phyloP scores from a whole-genome alignment of 2,113 vertebrate species.

The Malurus elegans region DNA sequence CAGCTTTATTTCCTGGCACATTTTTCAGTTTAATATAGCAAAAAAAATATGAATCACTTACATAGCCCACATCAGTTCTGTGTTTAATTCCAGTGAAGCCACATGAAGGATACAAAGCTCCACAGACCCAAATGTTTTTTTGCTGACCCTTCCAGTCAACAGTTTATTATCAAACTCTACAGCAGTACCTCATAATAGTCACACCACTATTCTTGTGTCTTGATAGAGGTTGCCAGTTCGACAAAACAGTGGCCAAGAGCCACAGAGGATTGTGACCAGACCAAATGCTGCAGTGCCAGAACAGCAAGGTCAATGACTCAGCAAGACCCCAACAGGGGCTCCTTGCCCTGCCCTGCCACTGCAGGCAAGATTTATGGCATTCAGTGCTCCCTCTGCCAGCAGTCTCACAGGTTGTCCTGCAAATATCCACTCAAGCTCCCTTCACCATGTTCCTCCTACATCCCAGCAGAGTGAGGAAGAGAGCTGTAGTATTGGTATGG shows the following conservation, averaged over 20 bases:
- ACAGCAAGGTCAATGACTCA: background rate
- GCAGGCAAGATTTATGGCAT: background rate
- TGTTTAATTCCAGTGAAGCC: constrained; percentile 5
- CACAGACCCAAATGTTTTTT: background rate
- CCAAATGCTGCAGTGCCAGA: background rate
- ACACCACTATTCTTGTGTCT: background rate
- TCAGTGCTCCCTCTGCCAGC: background rate
- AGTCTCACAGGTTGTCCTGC: background rate
- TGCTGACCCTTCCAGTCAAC: background rate
- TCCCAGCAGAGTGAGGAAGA: background rate
- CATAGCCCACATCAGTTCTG: background rate
- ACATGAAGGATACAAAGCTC: background rate
- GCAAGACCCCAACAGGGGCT: background rate
- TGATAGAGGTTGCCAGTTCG: background rate
- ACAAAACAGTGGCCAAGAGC: background rate
- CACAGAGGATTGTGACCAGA: background rate
- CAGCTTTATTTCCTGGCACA: constrained; percentile 9
- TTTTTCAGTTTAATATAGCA: constrained; percentile 31
- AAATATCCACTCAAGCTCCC: background rate
- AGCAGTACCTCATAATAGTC: background rate
- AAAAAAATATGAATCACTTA: constrained; percentile 6
- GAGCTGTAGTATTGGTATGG: background rate
- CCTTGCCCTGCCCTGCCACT: background rate
- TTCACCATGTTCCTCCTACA: background rate
- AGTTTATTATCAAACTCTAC: background rate